Base-by-base conservation (phyloP, 1,140 invertebrate species). In the Drosophila nigrodunni region DNA sequence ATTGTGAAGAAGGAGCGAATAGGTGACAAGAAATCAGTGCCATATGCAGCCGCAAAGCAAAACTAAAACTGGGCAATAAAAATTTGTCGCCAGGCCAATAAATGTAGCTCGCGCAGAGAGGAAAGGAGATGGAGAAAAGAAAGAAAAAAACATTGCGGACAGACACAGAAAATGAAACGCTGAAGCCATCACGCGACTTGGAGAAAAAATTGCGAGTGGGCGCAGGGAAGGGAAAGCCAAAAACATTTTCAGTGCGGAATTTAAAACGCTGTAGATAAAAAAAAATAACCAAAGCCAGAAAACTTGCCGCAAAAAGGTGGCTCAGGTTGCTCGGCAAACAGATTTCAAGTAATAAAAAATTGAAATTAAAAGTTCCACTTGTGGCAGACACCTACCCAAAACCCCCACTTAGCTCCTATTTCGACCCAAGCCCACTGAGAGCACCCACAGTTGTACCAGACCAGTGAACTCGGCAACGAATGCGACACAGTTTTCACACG, bases 281-380 rank as follows among this genome's bases (percentile, higher is more conserved):
- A 15, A 35, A 52, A 54, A 52, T n/a, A 54, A 7, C 2, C 25
- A 52, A 52, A 37, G 15, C 25, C 15, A 43, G 68, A 67, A 75
- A 81, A 80, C 65, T 82, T 64, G 67, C 60, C 37, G 39, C 64
- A 73, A 76, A 70, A 80, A 82, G 70, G 77, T 80, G 74, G 74
- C 60, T 62, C 71, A 79, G 73, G 68, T 65, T 78, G 52, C 68
- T 54, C 44, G 46, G 44, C 78, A 88, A 82, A 77, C 79, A 77
- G 79, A 87, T 87, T 87, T 82, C 69, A 72, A 82, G 83, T 82
- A 88, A 87, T 87, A 87, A 88, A 87, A 87, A 87, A 88, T 87
- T 82, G 73, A 88, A 87, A 87, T 87, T 87, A 87, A 87, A 87
- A 87, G 80, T 88, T 87, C 73, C 80, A 78, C 73, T 88, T 66